Base-by-base conservation (phyloP, 2,797 vertebrate species). In the Squalus acanthias region DNA sequence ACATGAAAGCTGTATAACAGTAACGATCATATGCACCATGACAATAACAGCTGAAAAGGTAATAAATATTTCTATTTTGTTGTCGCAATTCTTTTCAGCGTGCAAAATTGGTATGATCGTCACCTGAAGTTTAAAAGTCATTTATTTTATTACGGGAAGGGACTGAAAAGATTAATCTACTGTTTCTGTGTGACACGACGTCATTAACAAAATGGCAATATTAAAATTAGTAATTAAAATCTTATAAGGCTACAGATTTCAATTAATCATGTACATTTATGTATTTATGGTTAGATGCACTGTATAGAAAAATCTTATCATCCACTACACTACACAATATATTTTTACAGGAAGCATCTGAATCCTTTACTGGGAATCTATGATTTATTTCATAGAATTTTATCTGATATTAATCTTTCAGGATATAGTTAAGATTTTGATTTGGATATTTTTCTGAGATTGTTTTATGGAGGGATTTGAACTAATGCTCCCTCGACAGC, bases 401-500 rank as follows among this genome's bases (percentile, higher is more conserved):
- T 98, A 98, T 98, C 98, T 98, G 97, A 97, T 98, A 98, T 98
- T 98, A 98, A 98, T 98, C 98, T 98, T 98, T 97, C 97, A 98
- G 98, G 98, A 98, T 97, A 98, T 97, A 98, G 98, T 98, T 98
- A 98, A 98, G 98, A 98, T 98, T 98, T 98, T 98, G 98, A 98
- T 99, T 98, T 95, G 50, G 94, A 95, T 95, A 95, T 95, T 99
- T 98, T 98, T 98, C 98, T 98, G 98, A 99, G 98, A 98, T 98
- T 99, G 98, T 99, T 99, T 99, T 98, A 97, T 97, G 97, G 97
- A 96, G 97, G 97, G 98, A 98, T 98, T 98, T 98, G 97, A 97
- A 98, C 97, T 98, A 98, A 98, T 98, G 98, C 98, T 99, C 99
- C 98, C 98, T 98, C 98, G 98, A 98, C 98, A 98, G 98, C 98